Evolutionary conservation across 2,888 invertebrate species (phyloP).

Genomic region (Tubulanus polymorphus): DNA sequence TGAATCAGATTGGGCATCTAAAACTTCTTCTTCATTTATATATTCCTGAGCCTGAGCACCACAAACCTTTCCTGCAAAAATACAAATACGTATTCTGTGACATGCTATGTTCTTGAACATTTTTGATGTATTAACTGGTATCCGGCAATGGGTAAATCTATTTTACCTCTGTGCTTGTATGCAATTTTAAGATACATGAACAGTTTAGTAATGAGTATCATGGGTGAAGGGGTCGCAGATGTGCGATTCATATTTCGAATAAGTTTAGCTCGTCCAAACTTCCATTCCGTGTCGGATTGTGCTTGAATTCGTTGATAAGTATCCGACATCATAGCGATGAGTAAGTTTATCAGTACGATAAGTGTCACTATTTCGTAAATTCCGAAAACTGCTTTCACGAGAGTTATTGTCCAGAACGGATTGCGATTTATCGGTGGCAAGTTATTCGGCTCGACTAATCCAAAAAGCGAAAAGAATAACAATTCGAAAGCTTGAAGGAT

Average conservation of each 20-base stretch:
- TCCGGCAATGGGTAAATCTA: too few relatives aligned
- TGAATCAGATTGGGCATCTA: conserved; percentile 35
- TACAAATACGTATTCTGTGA: too few relatives aligned
- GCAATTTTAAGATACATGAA: conserved; percentile 45
- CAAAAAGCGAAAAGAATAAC: conserved; percentile 97
- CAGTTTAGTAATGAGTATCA: conserved; percentile 85
- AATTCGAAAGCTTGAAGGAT: conserved; percentile 82
- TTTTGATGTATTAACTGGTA: too few relatives aligned
- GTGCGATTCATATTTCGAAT: conserved; percentile 98
- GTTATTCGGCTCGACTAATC: conserved; percentile 69
- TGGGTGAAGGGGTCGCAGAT: conserved; percentile 93
- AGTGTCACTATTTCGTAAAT: conserved; percentile 97
- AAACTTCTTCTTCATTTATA: conserved; percentile 43
- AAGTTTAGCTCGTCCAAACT: conserved; percentile 96
- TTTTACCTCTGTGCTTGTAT: conserved; percentile 39
- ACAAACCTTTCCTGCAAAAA: conserved; percentile 40
- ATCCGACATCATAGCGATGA: conserved; percentile 99
- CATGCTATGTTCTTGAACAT: too few relatives aligned
- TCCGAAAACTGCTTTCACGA: conserved; percentile 72
- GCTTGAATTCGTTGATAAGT: conserved; percentile 99
- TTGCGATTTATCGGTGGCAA: conserved; percentile 58
- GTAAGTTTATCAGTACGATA: conserved; percentile 95
- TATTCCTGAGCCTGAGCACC: conserved; percentile 37
- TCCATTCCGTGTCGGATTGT: conserved; percentile 99
- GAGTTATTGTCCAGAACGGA: conserved; percentile 52